A percentile compares a stretch with the other conserved stretches of the same genome.
Conservation (phyloP, 2,113 vertebrate species). For the Microtus ochrogaster region DNA sequence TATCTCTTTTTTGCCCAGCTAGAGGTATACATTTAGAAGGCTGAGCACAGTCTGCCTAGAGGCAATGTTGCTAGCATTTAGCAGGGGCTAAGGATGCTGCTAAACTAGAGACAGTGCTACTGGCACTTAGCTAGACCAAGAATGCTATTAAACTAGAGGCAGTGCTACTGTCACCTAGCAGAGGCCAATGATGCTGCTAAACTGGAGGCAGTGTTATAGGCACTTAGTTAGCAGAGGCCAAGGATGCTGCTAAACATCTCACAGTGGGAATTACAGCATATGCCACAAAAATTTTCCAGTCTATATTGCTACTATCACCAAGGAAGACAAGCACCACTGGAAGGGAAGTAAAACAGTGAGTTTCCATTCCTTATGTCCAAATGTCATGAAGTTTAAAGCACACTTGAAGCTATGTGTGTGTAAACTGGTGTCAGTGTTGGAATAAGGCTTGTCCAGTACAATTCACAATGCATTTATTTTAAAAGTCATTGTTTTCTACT, state of each 20-base stretch:
- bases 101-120: background rate
- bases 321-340: background rate
- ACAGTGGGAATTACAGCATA: background rate
- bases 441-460: background rate
- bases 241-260: background rate
- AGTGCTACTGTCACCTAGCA: too few species aligned
- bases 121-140: background rate
- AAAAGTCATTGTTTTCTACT: background rate
- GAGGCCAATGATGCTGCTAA: too few species aligned
- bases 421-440: background rate
- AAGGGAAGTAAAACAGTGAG: conserved; percentile 13
- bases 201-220: background rate
- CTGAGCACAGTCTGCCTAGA: background rate
- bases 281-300: background rate
- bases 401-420: background rate
- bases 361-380: background rate
- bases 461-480: background rate
- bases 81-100: background rate
- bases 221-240: background rate
- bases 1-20: background rate
- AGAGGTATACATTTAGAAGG: background rate
- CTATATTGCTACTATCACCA: background rate
- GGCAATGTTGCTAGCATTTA: too few species aligned
- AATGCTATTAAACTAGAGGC: too few species aligned
- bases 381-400: background rate